These are phyloP conservation scores for Anas capensis DNA, from an alignment of 2,797 vertebrate genomes.

Conservation along the genomic window DNA sequence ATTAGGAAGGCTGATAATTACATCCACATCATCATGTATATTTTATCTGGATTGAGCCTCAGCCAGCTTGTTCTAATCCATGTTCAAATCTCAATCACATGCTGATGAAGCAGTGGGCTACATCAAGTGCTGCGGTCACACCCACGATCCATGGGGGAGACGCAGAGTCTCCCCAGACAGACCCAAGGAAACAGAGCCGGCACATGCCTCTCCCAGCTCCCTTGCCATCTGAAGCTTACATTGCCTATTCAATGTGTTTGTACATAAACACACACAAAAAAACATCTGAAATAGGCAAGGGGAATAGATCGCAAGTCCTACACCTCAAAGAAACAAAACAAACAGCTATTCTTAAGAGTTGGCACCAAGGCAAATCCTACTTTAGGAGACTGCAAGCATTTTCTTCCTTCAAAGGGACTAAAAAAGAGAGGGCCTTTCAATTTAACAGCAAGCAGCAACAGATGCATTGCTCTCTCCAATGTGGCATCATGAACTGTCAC, in stretches of 20 bases:
- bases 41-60: slow-evolving; percentile 63
- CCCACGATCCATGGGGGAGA: background rate
- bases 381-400: accelerated
- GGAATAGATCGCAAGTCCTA: background rate
- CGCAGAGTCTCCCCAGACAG: background rate
- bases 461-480: background rate
- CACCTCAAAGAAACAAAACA: background rate
- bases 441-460: background rate
- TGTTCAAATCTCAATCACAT: slow-evolving; percentile 42
- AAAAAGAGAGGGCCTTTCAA: background rate
- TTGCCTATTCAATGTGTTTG: accelerated
- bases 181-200: background rate
- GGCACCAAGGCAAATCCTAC: background rate
- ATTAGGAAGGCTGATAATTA: slow-evolving; percentile 59
- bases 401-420: background rate
- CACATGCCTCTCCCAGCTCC: background rate
- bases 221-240: background rate
- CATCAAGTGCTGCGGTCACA: slow-evolving; percentile 4
- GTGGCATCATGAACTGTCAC: background rate
- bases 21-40: slow-evolving; percentile 51
- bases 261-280: background rate
- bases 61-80: slow-evolving; percentile 59
- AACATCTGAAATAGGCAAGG: background rate
- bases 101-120: slow-evolving; percentile 28
- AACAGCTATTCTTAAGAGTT: background rate